These are phyloP conservation scores for Macrobrachium nipponense DNA, from an alignment of 1,140 invertebrate genomes.

Conservation along the genomic window DNA sequence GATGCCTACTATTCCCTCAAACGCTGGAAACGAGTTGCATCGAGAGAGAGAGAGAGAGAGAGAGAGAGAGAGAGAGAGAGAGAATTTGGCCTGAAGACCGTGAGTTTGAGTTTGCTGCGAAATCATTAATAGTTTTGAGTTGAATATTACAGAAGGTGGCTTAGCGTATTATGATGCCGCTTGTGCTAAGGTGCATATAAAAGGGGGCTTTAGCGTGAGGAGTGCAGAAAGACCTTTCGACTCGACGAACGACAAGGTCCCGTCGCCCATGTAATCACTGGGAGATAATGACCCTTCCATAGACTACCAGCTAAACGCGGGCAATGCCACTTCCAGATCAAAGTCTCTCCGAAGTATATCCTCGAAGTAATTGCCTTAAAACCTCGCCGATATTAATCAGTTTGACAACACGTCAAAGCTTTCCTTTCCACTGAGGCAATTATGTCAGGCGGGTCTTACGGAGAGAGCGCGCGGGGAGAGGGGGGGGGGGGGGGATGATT, in stretches of 20 bases:
- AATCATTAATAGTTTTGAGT: neutral
- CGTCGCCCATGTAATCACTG: neutral
- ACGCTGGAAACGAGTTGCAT: too few relatives aligned
- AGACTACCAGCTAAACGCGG: neutral
- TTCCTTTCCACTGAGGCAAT: neutral
- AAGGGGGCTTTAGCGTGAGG: neutral
- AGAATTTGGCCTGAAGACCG: too few relatives aligned
- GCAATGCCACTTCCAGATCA: neutral
- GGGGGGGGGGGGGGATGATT: neutral
- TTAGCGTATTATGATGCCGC: constrained; percentile 6
- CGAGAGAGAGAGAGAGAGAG: too few relatives aligned
- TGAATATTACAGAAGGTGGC: constrained; percentile 17
- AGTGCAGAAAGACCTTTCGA: neutral
- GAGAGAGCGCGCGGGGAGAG: neutral
- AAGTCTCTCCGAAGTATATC: constrained; percentile 17
- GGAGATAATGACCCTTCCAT: constrained; percentile 2
- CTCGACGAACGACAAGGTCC: constrained; percentile 3
- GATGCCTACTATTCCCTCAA: too few relatives aligned
- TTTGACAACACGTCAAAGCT: constrained; percentile 19
- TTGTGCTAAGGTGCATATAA: constrained; percentile 1
- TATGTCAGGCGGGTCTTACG: neutral
- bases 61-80: too few relatives aligned
- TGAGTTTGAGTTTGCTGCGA: too few relatives aligned
- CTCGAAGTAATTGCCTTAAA: constrained; percentile 22
- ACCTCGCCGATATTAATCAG: constrained; percentile 14